Percentiles rank a stretch among this genome's conserved stretches.
Conservation (phyloP, 53 echinoderm and acorn worm genomes). For the Paelopatides confundens region DNA sequence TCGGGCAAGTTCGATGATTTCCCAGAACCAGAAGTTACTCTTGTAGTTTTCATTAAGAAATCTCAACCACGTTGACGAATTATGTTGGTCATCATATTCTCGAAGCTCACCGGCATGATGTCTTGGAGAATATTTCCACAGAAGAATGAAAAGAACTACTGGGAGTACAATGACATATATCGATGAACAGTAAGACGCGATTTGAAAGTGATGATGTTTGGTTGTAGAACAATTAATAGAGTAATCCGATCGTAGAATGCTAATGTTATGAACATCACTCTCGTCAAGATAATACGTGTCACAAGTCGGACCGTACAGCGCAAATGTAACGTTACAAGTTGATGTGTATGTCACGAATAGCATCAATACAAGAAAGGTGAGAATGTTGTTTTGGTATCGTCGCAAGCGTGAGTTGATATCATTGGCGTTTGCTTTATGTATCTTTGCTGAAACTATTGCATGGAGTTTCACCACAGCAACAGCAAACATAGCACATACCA, state of each 20-base stretch:
- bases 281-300: slow-evolving; percentile 40
- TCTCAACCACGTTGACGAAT: background rate
- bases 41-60: slow-evolving; percentile 30
- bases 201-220: background rate
- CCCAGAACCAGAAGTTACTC: slow-evolving; percentile 32
- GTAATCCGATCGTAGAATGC: slow-evolving; percentile 60
- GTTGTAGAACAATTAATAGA: slow-evolving; percentile 49
- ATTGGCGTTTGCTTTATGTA: too few species aligned
- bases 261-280: background rate
- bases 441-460: background rate
- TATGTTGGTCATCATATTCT: too few species aligned
- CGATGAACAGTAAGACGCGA: background rate
- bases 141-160: background rate
- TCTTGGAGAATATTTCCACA: background rate
- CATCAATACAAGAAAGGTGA: background rate
- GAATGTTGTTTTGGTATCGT: too few species aligned
- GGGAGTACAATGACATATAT: slow-evolving; percentile 1
- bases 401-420: background rate
- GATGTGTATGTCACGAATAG: slow-evolving; percentile 30
- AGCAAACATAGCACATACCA: background rate
- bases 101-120: background rate
- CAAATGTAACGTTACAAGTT: slow-evolving; percentile 53
- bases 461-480: background rate
- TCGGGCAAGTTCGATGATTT: slow-evolving; percentile 29
- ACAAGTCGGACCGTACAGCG: background rate